These are phyloP conservation scores for Monopis laevigella DNA, from an alignment of 2,888 invertebrate species.

Conservation along the genomic window DNA sequence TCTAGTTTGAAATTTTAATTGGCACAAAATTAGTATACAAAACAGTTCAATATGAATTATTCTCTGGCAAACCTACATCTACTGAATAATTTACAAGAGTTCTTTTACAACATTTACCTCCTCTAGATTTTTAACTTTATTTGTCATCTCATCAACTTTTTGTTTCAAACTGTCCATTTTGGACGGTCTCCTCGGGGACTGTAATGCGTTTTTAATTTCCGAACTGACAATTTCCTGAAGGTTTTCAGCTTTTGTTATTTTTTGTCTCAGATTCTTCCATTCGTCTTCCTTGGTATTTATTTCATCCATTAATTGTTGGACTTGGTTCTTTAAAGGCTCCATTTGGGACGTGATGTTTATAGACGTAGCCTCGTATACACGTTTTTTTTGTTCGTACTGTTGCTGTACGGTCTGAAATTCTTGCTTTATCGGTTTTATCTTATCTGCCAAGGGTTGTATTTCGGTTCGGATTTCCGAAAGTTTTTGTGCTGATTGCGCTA, in stretches of 20 bases:
- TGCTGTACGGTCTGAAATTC: slow-evolving; percentile 71
- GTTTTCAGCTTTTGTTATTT: slow-evolving; percentile 63
- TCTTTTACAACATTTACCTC: slow-evolving; percentile 29
- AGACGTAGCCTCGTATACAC: slow-evolving; percentile 72
- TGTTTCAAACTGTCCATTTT: slow-evolving; percentile 71
- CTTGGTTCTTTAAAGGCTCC: slow-evolving; percentile 63
- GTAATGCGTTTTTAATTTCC: slow-evolving; percentile 61
- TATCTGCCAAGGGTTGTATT: slow-evolving; percentile 54
- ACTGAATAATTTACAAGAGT: too few species aligned
- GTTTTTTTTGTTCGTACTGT: slow-evolving; percentile 75
- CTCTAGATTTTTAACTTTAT: slow-evolving; percentile 53
- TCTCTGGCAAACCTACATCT: too few species aligned
- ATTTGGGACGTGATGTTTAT: slow-evolving; percentile 63
- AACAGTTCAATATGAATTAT: too few species aligned
- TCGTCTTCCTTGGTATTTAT: slow-evolving; percentile 61
- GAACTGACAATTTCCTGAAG: slow-evolving; percentile 61
- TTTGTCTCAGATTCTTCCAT: slow-evolving; percentile 62
- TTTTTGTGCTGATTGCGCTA: slow-evolving; percentile 70
- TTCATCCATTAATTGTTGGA: slow-evolving; percentile 59
- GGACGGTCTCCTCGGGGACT: slow-evolving; percentile 55
- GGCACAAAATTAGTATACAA: too few species aligned
- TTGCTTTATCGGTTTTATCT: slow-evolving; percentile 72
- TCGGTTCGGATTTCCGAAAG: slow-evolving; percentile 55
- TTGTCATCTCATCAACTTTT: slow-evolving; percentile 71
- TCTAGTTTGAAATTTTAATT: too few species aligned